Evolutionary conservation across 2,113 vertebrate species (phyloP).

Genomic region (Crotalus tigris): DNA sequence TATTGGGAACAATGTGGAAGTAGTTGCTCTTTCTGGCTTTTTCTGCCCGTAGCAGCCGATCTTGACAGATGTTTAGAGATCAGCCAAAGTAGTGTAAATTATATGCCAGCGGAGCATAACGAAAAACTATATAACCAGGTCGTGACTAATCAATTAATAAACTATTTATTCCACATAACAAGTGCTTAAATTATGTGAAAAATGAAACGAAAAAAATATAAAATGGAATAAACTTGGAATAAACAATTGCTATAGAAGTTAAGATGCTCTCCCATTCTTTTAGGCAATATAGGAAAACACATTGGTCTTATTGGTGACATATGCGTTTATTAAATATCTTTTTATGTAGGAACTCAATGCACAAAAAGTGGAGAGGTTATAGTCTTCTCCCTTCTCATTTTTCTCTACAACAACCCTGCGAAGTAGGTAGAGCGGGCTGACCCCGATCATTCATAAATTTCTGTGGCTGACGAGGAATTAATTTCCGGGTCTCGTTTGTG

Average conservation of each 20-base stretch:
- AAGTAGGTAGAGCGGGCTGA: background rate
- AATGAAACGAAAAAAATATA: background rate
- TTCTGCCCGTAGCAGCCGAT: background rate
- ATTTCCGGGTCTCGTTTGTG: background rate
- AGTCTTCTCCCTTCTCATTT: background rate
- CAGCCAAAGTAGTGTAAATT: background rate
- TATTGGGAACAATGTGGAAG: background rate
- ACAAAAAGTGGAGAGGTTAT: background rate
- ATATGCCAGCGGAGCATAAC: background rate
- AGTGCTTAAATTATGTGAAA: background rate
- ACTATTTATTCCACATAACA: background rate
- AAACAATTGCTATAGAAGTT: background rate
- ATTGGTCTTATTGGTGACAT: background rate
- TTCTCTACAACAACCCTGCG: background rate
- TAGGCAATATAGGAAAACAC: background rate
- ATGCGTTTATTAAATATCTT: background rate
- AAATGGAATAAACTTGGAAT: background rate
- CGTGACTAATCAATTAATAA: background rate
- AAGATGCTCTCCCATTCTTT: background rate
- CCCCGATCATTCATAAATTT: background rate
- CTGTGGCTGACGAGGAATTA: background rate
- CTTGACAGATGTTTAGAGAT: background rate
- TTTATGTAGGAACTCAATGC: background rate
- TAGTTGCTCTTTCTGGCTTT: background rate
- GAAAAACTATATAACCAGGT: background rate